Conservation (phyloP, 2,888 invertebrate genomes). For the Drosophila acutilabella region DNA sequence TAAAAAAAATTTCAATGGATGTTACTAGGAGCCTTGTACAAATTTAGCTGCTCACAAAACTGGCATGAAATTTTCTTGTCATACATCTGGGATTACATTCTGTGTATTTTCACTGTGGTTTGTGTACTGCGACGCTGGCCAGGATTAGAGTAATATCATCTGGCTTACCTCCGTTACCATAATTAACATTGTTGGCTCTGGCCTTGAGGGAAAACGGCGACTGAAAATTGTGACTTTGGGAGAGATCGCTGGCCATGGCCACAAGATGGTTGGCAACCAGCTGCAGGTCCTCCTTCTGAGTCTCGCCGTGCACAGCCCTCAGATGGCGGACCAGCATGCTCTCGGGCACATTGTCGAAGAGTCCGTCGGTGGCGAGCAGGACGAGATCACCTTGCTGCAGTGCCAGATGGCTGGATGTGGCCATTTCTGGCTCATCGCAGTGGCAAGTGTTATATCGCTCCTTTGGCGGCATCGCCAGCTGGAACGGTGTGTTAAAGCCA, state of each 20-base stretch:
- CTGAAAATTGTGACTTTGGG: conserved; percentile 26
- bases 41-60: not conserved
- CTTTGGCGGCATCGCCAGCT: conserved; percentile 95
- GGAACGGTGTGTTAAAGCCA: conserved; percentile 99
- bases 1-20: not conserved
- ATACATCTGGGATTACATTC: not conserved
- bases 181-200: conserved; percentile 27
- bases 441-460: conserved; percentile 92
- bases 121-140: conserved; percentile 53
- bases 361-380: conserved; percentile 97
- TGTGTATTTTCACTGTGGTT: not conserved
- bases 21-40: not conserved
- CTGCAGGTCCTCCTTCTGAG: conserved; percentile 34
- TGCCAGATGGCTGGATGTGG: conserved; percentile 92
- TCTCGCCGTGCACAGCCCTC: conserved; percentile 85
- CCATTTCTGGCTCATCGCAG: conserved; percentile 95
- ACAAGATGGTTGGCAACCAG: conserved; percentile 51
- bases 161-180: conserved; percentile 55
- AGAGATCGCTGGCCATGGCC: conserved; percentile 39
- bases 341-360: conserved; percentile 98
- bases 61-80: no score
- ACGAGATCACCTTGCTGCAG: conserved; percentile 96
- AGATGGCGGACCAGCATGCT: conserved; percentile 93
- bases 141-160: conserved; percentile 69
- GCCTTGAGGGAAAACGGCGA: conserved; percentile 65